Base-by-base conservation (phyloP, 1,140 invertebrate genomes). In the Bombus polaris region DNA sequence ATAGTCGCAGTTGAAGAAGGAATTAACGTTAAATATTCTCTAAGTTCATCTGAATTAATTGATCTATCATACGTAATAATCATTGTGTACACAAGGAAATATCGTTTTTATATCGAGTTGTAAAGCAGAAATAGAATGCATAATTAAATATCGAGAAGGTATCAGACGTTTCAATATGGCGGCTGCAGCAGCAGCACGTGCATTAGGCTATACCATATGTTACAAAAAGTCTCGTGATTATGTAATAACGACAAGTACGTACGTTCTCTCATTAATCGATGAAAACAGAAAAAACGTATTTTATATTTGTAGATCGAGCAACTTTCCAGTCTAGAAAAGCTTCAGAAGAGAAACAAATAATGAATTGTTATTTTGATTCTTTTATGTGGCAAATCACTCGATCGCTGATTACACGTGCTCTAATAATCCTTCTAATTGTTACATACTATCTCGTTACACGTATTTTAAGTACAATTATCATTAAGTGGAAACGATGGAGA, bases 141-240 rank as follows among this genome's bases (percentile, higher is more conserved):
- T 6, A 66, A 75, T 59, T 18, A 15, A 65, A 25, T n/a, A 59
- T 22, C 53, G 15, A 25, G 39, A 9, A 73, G 66, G 35, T 44
- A 81, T 37, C n/a, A 9, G 28, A 28, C 8, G 4, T 25, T 76
- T n/a, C 81, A 87, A 75, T 57, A 89, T 87, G 86, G 77, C 82
- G 77, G 74, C 39, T 32, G 35, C 15, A 4, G 47, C 53, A 13
- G 65, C 73, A 66, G 81, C 88, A 90, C 88, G 88, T 90, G 88
- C 62, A 65, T n/a, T 4, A 22, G 0, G 35, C 4, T 68, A 68
- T 88, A 86, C 88, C 88, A 90, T 90, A 90, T 90, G 88, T 78
- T 84, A 85, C 77, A 72, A 62, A 75, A 81, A 86, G 25, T 71
- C 44, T 1, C 15, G 12, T 1, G 81, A 12, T 83, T 87, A 72